Conservation (phyloP, 2,888 invertebrate genomes). For the Phalangium opilio region DNA sequence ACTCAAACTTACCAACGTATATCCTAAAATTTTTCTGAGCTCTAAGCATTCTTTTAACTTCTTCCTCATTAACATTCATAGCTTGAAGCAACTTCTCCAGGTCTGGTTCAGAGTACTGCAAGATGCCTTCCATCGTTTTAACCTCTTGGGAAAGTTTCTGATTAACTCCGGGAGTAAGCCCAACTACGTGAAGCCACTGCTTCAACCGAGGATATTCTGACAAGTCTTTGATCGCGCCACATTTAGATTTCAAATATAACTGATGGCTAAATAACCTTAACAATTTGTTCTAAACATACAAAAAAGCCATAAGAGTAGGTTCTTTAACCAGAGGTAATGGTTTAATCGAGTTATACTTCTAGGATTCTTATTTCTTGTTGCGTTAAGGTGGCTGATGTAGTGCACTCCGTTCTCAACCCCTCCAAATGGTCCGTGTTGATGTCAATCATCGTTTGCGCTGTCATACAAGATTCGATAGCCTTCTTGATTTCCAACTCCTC, state of each 20-base stretch:
- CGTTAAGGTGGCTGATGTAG: constrained; percentile 78
- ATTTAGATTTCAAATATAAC: constrained; percentile 65
- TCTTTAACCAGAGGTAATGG: not conserved
- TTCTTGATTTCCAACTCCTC: constrained; percentile 17
- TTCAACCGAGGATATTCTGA: constrained; percentile 50
- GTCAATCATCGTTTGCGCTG: constrained; percentile 87
- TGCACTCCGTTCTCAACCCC: constrained; percentile 82
- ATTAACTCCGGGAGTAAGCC: constrained; percentile 27
- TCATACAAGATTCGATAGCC: constrained; percentile 27
- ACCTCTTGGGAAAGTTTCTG: constrained; percentile 46
- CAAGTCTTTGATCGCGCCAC: constrained; percentile 48
- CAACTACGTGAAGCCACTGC: constrained; percentile 86
- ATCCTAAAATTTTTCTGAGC: constrained; percentile 71
- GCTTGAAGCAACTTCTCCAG: constrained; percentile 52
- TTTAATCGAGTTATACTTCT: constrained; percentile 47
- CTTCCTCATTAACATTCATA: constrained; percentile 56
- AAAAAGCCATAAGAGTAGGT: constrained; percentile 14
- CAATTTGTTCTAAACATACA: constrained; percentile 67
- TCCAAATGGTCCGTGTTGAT: constrained; percentile 84
- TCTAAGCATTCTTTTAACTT: constrained; percentile 59
- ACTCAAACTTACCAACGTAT: constrained; percentile 56
- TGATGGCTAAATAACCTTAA: constrained; percentile 84
- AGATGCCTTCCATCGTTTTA: constrained; percentile 57
- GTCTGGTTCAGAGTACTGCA: constrained; percentile 70
- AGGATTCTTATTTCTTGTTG: constrained; percentile 88